A percentile compares a stretch with the other conserved stretches of the same genome.
Evolutionary conservation across 2,797 vertebrate species (phyloP).

Genomic region (Channa striata): DNA sequence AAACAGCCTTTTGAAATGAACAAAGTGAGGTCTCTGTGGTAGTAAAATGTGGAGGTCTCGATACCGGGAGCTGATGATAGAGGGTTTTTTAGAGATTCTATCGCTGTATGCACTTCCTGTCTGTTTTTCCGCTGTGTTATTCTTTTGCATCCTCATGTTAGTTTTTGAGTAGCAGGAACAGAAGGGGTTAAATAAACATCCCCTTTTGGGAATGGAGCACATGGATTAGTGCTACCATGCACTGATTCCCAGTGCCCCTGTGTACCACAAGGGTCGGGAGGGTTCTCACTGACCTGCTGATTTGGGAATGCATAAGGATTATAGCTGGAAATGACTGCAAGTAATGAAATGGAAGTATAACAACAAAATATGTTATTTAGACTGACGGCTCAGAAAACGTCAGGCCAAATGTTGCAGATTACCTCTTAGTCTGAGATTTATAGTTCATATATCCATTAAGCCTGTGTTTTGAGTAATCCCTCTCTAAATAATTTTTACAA

Average conservation of each 20-base stretch:
- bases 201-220: constrained; percentile 60
- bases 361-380: constrained; percentile 28
- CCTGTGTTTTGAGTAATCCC: neutral
- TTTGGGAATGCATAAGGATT: constrained; percentile 30
- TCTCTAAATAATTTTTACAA: too few species aligned
- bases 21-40: constrained; percentile 37
- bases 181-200: constrained; percentile 77
- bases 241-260: constrained; percentile 54
- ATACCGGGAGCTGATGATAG: constrained; percentile 60
- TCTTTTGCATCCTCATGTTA: constrained; percentile 63
- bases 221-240: constrained; percentile 57
- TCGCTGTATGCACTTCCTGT: constrained; percentile 64
- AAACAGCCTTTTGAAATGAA: constrained; percentile 22
- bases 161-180: constrained; percentile 60
- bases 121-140: constrained; percentile 26
- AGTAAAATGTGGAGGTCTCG: constrained; percentile 17
- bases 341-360: constrained; percentile 21
- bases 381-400: constrained; percentile 9
- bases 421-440: neutral
- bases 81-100: constrained; percentile 67
- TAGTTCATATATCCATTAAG: neutral
- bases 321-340: constrained; percentile 40
- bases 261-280: constrained; percentile 18
- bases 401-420: neutral
- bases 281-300: constrained; percentile 18